Conservation (phyloP, 2,113 vertebrate genomes). For the Anolis carolinensis region DNA sequence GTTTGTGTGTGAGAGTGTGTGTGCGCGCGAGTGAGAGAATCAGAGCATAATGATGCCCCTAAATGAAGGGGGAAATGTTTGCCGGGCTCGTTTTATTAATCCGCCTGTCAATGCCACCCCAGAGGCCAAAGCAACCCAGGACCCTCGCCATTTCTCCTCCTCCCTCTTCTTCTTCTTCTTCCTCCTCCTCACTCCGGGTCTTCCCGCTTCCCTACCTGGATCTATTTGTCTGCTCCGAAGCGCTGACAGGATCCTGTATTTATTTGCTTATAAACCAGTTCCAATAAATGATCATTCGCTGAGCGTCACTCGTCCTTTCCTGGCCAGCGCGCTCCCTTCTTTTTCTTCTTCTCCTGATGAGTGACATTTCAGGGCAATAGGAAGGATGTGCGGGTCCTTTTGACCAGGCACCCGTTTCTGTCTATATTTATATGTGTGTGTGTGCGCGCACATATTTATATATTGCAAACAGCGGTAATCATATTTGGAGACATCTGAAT, state of each 20-base stretch:
- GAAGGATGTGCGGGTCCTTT: conserved; percentile 95
- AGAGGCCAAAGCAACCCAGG: conserved; percentile 97
- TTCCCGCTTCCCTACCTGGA: conserved; percentile 92
- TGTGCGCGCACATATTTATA: conserved; percentile 44
- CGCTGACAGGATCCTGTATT: conserved; percentile 98
- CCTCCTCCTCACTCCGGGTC: conserved; percentile 89
- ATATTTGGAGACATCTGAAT: conserved; percentile 94
- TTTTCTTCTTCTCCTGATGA: conserved; percentile 81
- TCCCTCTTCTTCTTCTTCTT: conserved; percentile 69
- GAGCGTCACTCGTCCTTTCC: conserved; percentile 98
- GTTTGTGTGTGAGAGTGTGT: too few relatives aligned
- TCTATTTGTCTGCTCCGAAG: conserved; percentile 97
- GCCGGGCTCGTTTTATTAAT: conserved; percentile 99
- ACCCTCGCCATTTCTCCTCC: conserved; percentile 87
- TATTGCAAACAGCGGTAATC: conserved; percentile 89
- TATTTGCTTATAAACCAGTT: conserved; percentile 99
- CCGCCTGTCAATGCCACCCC: conserved; percentile 99
- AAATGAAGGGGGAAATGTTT: conserved; percentile 99
- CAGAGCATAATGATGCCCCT: conserved; percentile 99
- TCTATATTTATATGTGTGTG: conserved; percentile 77
- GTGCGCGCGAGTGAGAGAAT: conserved; percentile 67
- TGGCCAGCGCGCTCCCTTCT: conserved; percentile 84
- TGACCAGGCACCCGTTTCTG: conserved; percentile 93
- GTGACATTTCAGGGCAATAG: conserved; percentile 90
- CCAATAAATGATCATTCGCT: conserved; percentile 99